A percentile compares a stretch with the other conserved stretches of the same genome.
Conservation (phyloP, 1,140 invertebrate genomes). For the Caenorhabditis tropicalis region DNA sequence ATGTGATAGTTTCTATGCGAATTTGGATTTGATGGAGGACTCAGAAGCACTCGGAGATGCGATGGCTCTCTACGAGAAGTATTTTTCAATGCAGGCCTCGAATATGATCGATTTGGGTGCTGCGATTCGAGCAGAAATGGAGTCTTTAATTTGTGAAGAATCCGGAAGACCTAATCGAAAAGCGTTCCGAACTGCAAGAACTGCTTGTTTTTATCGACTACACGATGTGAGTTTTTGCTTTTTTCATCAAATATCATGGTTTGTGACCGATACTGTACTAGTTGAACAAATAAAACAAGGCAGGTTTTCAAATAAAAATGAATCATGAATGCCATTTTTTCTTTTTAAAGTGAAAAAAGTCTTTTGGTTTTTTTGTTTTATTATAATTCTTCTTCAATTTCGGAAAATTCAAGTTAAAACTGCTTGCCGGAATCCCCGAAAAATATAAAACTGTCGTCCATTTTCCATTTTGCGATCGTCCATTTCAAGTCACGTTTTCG, state of each 20-base stretch:
- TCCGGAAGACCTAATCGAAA: constrained; percentile 38
- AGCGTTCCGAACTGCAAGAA: constrained; percentile 38
- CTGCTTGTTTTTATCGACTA: constrained; percentile 22
- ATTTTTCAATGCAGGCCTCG: constrained; percentile 54
- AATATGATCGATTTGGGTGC: constrained; percentile 45
- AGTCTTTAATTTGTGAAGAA: constrained; percentile 53
- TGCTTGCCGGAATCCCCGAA: too few relatives aligned
- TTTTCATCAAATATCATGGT: neutral
- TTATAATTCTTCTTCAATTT: too few relatives aligned
- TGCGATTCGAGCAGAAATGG: constrained; percentile 47
- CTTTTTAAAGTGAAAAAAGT: too few relatives aligned
- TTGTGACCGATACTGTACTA: neutral
- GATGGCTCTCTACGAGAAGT: constrained; percentile 54
- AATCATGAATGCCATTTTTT: neutral
- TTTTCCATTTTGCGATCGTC: neutral
- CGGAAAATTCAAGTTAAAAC: too few relatives aligned
- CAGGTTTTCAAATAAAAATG: neutral
- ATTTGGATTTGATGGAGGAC: constrained; percentile 48
- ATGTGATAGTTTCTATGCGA: neutral
- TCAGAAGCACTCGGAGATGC: constrained; percentile 50
- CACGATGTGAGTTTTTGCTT: constrained; percentile 25
- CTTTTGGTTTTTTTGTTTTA: too few relatives aligned
- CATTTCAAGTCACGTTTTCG: neutral
- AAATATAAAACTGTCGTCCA: neutral
- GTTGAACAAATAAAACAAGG: neutral